Percentiles rank a stretch among this genome's conserved stretches.
Evolutionary conservation across 2,888 invertebrate genomes (phyloP).

Genomic region (Peribatodes rhomboidaria): DNA sequence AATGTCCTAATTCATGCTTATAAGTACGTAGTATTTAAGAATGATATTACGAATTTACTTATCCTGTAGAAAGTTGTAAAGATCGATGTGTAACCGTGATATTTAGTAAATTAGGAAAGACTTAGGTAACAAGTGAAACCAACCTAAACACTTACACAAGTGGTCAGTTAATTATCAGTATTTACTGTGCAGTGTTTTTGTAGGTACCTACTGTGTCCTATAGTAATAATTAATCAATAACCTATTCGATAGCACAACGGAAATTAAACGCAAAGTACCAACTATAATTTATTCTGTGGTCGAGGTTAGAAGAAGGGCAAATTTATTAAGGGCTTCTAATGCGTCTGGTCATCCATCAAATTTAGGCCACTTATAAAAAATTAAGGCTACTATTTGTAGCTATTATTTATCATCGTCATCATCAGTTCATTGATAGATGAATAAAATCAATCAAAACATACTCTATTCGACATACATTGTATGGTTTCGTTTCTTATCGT

Average conservation of each 20-base stretch:
- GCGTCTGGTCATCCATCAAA: background rate
- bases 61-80: background rate
- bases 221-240: background rate
- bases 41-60: background rate
- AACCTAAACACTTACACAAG: no score
- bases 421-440: background rate
- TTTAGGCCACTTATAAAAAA: conserved; percentile 4
- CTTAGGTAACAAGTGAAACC: no score
- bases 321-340: conserved; percentile 9
- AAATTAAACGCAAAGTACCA: background rate
- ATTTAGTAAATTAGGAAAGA: background rate
- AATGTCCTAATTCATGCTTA: background rate
- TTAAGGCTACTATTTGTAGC: background rate
- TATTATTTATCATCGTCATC: background rate
- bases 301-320: conserved; percentile 9
- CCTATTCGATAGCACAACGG: background rate
- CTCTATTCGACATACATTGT: no score
- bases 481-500: no score
- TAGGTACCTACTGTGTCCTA: background rate
- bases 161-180: no score
- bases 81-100: background rate
- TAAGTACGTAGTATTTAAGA: background rate
- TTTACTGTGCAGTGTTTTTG: no score
- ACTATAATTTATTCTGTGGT: background rate
- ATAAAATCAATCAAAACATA: background rate